Evolutionary conservation across 1,140 invertebrate species (phyloP).

Genomic region (Coenobita brevimanus): DNA sequence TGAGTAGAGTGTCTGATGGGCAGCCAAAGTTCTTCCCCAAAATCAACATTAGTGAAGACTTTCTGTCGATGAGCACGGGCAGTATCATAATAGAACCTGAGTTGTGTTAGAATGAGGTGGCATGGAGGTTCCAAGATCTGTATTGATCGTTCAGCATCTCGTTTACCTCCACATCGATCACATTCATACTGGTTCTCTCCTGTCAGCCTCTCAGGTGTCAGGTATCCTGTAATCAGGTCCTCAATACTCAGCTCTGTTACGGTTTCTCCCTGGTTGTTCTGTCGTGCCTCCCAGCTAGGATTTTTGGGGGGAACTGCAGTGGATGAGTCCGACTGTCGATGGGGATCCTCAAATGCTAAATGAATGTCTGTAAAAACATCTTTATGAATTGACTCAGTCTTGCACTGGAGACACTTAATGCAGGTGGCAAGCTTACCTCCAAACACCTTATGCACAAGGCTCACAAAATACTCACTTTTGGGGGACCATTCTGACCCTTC

Average conservation of each 20-base stretch:
- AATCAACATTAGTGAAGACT: conserved; percentile 75
- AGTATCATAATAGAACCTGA: conserved; percentile 86
- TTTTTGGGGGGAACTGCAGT: conserved; percentile 43
- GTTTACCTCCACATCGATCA: conserved; percentile 82
- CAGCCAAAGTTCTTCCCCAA: conserved; percentile 68
- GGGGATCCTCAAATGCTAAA: conserved; percentile 82
- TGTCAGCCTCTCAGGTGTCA: conserved; percentile 83
- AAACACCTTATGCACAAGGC: conserved; percentile 81
- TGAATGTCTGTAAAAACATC: conserved; percentile 88
- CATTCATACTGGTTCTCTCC: conserved; percentile 89
- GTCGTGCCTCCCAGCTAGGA: conserved; percentile 71
- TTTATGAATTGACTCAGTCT: conserved; percentile 80
- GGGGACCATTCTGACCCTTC: conserved; percentile 1
- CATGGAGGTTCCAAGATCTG: conserved; percentile 82
- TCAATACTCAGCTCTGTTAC: conserved; percentile 78
- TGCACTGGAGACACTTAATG: conserved; percentile 82
- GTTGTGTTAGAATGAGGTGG: conserved; percentile 85
- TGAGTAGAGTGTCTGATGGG: conserved; percentile 44
- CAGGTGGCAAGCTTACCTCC: conserved; percentile 83
- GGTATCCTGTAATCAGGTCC: conserved; percentile 82
- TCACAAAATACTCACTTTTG: conserved; percentile 66
- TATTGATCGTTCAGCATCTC: conserved; percentile 84
- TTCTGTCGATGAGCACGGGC: conserved; percentile 52
- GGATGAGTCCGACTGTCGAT: conserved; percentile 47
- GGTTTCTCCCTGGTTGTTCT: conserved; percentile 22